Evolutionary conservation across 2,113 vertebrate genomes (phyloP), one percentile per base, ranked within the genome.

Genomic region (Eulemur rufifrons): DNA sequence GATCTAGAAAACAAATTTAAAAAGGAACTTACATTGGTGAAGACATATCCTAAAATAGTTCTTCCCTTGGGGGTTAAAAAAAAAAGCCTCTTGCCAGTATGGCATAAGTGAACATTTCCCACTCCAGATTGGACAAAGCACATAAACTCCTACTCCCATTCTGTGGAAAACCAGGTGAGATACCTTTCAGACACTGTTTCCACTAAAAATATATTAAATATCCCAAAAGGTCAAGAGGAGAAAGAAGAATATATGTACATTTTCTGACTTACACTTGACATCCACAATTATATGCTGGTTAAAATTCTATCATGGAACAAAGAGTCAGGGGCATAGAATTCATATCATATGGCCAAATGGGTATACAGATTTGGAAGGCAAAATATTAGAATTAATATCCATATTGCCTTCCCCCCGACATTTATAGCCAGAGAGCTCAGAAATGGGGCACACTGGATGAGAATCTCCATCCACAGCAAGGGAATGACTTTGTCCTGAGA

Each of bases 121-220:
- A 37, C 10, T 52, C 29, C 2, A 29, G 23, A 80, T 0, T 95
- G 13, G 68, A 88, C 21, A 91, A 91, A 87, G 25, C 14, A 50
- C 10, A 69, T 23, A 25, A 95, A 86, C 3, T 39, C 34, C 34
- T 81, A 63, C 6, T 71, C 47, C 34, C 23, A 66, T 27, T 86
- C 39, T 77, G 9, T 78, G 29, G n/a, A 90, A 85, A 2, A 29
- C 29, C 29, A 25, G 14, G 64, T 47, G 9, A 45, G 45, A 90
- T 17, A 52, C 47, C 45, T 64, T 88, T 85, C 45, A 84, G 23
- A 80, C 32, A 89, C 15, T 95, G 20, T 23, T 77, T 82, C 84
- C 56, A 88, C 52, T 50, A 71, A 96, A 85, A 92, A 76, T 15
- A 71, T 63, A 86, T 14, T 86, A 77, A 87, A 56, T 63, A 95